Base-by-base conservation (phyloP, 2,888 invertebrate genomes). In the Leptura quadrifasciata region DNA sequence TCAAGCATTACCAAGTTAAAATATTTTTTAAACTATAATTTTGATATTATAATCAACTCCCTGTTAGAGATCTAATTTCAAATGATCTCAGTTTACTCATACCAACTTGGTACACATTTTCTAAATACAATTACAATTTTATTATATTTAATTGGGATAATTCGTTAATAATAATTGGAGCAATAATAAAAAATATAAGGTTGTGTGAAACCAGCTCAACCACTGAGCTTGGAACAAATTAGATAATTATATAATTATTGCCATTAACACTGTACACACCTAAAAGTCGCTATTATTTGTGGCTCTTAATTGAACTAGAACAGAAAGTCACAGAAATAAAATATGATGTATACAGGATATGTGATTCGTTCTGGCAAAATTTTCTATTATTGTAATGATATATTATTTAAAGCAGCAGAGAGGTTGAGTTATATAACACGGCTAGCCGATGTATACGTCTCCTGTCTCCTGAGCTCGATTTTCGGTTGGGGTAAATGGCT, bases 181-280 rank as follows among this genome's bases (percentile, higher is more conserved):
- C 12, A 17, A 65, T 65, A 27, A 65, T 52, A 47, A 47, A 47
- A 63, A 47, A 61, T 27, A n/a, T 60, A 63, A 63, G 39, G 63
- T 39, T 63, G 17, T 63, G 63, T 12, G 63, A 63, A 63, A 63
- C 63, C n/a, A 27, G 8, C 35, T 64, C 10, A 64, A 39, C 47
- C 24, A 6, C 15, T 52, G 24, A 21, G 24, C 52, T 20, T 39
- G 17, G 39, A 65, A 21, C 24, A 52, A 52, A 65, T 65, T 65
- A 54, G 47, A 65, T 65, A 65, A 65, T 65, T 65, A 17, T 52
- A 52, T 17, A 20, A 12, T 65, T 54, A 65, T 65, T 65, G 24
- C 15, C 17, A 2, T 35, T 64, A 39, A 20, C 63, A 21, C 6
- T 2, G 21, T 15, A 35, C 63, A 35, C 63, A 64, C 63, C 63